Evolutionary conservation across 92 coral and sea anemone genomes (phyloP).

Genomic region (Epizoanthus ramosus): DNA sequence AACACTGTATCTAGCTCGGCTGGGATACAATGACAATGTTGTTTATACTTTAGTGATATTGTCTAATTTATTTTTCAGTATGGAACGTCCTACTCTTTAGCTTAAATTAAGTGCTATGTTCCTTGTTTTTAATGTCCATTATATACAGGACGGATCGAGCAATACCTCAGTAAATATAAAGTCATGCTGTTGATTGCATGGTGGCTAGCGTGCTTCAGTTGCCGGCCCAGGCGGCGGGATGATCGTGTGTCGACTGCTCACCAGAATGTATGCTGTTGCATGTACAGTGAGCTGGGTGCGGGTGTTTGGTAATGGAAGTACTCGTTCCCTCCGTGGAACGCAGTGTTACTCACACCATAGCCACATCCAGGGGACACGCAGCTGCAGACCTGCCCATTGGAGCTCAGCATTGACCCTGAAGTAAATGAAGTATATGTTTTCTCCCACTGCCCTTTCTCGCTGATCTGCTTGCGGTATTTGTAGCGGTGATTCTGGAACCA

Average conservation of each 20-base stretch:
- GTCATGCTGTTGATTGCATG: constrained; percentile 3
- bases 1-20: too few relatives aligned
- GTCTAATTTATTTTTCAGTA: not conserved
- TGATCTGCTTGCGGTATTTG: constrained; percentile 94
- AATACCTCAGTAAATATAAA: not conserved
- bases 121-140: constrained; percentile 7
- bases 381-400: constrained; percentile 85
- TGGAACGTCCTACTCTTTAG: not conserved
- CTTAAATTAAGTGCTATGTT: constrained; percentile 9
- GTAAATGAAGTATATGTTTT: constrained; percentile 73
- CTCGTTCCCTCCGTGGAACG: constrained; percentile 70
- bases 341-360: constrained; percentile 64
- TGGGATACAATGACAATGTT: too few relatives aligned
- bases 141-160: constrained; percentile 12
- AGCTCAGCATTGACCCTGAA: constrained; percentile 70
- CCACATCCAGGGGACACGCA: constrained; percentile 82
- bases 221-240: too few relatives aligned
- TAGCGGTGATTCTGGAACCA: constrained; percentile 99
- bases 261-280: constrained; percentile 76
- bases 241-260: constrained; percentile 16
- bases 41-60: too few relatives aligned
- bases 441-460: constrained; percentile 96
- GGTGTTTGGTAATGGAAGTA: constrained; percentile 79
- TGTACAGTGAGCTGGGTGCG: constrained; percentile 65
- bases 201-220: too few relatives aligned